Evolutionary conservation across 2,113 vertebrate species (phyloP).

Genomic region (Catharus fuscescens): DNA sequence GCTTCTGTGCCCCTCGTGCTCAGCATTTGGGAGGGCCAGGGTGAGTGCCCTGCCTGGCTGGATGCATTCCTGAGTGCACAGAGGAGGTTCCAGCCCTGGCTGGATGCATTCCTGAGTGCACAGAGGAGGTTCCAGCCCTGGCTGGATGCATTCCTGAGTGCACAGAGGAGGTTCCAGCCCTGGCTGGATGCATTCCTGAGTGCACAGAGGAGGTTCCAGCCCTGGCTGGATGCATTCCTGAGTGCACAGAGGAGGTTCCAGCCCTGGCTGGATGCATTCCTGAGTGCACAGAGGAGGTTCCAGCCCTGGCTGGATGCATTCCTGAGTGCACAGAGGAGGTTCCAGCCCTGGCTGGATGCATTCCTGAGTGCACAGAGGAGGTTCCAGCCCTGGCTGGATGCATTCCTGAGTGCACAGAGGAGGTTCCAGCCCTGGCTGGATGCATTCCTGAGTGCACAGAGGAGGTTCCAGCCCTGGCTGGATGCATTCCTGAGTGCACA

Average conservation of each 20-base stretch:
- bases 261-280: too few species aligned
- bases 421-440: too few species aligned
- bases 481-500: too few species aligned
- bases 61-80: not conserved
- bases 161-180: too few species aligned
- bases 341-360: not conserved
- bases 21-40: not conserved
- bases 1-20: not conserved
- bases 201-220: not conserved
- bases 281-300: not conserved
- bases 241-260: not conserved
- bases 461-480: not conserved
- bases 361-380: too few species aligned
- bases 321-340: too few species aligned
- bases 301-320: too few species aligned
- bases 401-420: too few species aligned
- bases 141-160: not conserved
- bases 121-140: not conserved
- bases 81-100: not conserved
- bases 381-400: not conserved
- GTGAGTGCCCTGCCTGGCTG: not conserved
- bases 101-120: not conserved
- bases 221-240: too few species aligned
- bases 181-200: too few species aligned
- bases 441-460: not conserved